Conservation (phyloP, 2,797 vertebrate genomes). For the Thamnophis elegans region DNA sequence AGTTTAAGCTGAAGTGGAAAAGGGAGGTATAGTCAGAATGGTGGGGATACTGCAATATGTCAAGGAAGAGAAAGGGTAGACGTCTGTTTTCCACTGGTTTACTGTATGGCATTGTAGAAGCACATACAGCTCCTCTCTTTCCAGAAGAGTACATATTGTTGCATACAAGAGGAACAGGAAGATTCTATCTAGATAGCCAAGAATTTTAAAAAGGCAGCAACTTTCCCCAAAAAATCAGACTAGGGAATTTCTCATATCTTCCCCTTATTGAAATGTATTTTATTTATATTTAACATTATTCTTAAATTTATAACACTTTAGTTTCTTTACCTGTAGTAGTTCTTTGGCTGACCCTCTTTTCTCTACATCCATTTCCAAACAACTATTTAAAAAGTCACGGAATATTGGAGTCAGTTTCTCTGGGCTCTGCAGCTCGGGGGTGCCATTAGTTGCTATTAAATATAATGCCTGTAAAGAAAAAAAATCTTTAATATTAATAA, state of each 20-base stretch:
- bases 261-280: background rate
- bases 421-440: conserved; percentile 95
- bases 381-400: conserved; percentile 93
- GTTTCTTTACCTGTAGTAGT: conserved; percentile 84
- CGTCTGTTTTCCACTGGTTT: background rate
- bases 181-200: background rate
- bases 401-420: conserved; percentile 96
- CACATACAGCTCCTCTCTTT: background rate
- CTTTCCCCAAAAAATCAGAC: background rate
- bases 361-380: conserved; percentile 98
- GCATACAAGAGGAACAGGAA: background rate
- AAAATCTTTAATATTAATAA: background rate
- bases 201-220: background rate
- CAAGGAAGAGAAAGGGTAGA: background rate
- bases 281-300: background rate
- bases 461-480: conserved; percentile 84
- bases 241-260: background rate
- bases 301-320: background rate
- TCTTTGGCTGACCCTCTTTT: conserved; percentile 95
- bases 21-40: background rate
- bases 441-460: conserved; percentile 97
- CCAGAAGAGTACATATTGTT: background rate
- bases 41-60: background rate
- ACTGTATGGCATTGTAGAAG: background rate
- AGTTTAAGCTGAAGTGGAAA: background rate